Conservation (phyloP, 2,113 vertebrate species). For the Cyanoramphus novaezelandiae region DNA sequence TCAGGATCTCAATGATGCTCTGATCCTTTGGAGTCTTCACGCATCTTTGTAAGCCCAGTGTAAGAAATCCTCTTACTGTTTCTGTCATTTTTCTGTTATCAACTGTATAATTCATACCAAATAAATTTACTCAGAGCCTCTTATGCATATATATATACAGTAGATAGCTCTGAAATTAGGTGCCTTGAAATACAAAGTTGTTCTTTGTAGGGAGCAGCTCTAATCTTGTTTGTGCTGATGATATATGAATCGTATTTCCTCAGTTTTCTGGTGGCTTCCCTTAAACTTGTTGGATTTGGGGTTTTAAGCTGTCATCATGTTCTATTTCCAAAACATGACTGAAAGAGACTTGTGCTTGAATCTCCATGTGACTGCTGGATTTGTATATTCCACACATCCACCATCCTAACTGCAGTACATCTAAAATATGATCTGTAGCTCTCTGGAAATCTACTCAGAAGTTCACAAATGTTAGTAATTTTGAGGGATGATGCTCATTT, state of each 20-base stretch:
- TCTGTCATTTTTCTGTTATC: background rate
- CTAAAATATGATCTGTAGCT: conserved; percentile 1
- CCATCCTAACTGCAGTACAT: conserved; percentile 1
- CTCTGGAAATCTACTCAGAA: background rate
- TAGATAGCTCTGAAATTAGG: background rate
- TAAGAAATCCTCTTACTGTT: background rate
- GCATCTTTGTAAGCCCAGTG: background rate
- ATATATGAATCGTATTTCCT: background rate
- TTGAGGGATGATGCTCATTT: background rate
- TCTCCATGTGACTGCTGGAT: conserved; percentile 4
- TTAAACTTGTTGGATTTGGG: background rate
- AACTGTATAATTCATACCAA: background rate
- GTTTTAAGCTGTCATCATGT: background rate
- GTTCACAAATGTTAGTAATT: background rate
- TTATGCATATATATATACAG: background rate
- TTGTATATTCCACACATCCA: conserved; percentile 37
- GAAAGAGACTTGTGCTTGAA: background rate
- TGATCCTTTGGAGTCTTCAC: background rate
- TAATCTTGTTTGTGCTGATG: background rate
- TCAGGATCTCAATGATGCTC: background rate
- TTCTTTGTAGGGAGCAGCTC: background rate
- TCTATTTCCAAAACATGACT: background rate
- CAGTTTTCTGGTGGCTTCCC: background rate
- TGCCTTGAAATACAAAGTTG: background rate
- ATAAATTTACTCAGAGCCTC: background rate